These are phyloP conservation scores for Botrylloides violaceus DNA, from an alignment of 23 tunicate genomes.

Conservation along the genomic window DNA sequence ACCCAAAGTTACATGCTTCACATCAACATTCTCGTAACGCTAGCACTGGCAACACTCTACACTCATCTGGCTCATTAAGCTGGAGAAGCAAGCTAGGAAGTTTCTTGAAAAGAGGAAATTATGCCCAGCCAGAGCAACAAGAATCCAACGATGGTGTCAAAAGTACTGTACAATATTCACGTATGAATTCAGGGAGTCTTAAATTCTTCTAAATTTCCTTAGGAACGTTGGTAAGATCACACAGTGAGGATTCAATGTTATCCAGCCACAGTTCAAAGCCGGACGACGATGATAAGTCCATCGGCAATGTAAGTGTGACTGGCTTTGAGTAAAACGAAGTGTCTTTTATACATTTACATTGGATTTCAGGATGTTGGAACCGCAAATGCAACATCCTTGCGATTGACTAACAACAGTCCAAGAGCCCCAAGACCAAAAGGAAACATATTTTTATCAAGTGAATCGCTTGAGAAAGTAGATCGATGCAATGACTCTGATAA, in stretches of 20 bases:
- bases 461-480: no score
- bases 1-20: background rate
- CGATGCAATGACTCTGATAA: no score
- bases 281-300: constrained; percentile 6
- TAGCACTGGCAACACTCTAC: background rate
- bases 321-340: no score
- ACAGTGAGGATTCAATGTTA: constrained; percentile 77
- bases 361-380: no score
- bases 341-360: no score
- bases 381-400: no score
- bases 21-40: background rate
- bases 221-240: constrained; percentile 63
- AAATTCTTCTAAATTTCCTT: no score
- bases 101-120: constrained; percentile 36
- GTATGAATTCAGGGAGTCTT: background rate
- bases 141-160: background rate
- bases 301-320: no score
- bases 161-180: background rate
- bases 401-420: constrained; percentile 9
- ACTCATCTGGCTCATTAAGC: constrained; percentile 5
- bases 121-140: background rate
- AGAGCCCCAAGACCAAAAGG: constrained; percentile 26
- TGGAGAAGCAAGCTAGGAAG: constrained; percentile 80
- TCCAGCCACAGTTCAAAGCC: constrained; percentile 40
- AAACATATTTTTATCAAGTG: background rate